Conservation (phyloP, 2,888 invertebrate species). For the Cantharis flavilabris region DNA sequence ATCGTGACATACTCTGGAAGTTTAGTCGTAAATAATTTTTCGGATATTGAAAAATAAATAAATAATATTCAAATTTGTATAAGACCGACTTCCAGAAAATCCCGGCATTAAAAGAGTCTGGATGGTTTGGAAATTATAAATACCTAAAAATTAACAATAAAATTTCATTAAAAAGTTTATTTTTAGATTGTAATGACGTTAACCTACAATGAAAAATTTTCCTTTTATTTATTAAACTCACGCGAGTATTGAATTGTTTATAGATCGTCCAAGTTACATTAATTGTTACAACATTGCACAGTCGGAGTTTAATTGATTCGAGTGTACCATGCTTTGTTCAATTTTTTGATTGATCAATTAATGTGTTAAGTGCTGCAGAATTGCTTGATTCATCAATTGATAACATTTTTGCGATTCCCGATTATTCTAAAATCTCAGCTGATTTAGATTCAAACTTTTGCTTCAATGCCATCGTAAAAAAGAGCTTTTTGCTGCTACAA, state of each 20-base stretch:
- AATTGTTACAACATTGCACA: not conserved
- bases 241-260: not conserved
- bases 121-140: not conserved
- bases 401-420: no score
- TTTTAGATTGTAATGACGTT: not conserved
- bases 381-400: not conserved
- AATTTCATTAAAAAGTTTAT: not conserved
- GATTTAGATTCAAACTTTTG: no score
- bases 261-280: not conserved
- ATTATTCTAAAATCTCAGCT: no score
- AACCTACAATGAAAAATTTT: not conserved
- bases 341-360: conserved; percentile 1
- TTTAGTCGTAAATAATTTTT: not conserved
- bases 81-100: no score
- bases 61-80: not conserved
- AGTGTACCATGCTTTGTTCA: not conserved
- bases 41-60: not conserved
- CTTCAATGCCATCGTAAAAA: no score
- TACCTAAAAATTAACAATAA: not conserved
- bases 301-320: conserved; percentile 10
- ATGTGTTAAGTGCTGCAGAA: not conserved
- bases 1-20: not conserved
- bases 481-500: no score
- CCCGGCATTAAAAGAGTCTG: no score
- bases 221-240: not conserved